These are phyloP conservation scores for Proctacanthus coquilletti DNA, from an alignment of 1,140 invertebrate species.

Conservation along the genomic window DNA sequence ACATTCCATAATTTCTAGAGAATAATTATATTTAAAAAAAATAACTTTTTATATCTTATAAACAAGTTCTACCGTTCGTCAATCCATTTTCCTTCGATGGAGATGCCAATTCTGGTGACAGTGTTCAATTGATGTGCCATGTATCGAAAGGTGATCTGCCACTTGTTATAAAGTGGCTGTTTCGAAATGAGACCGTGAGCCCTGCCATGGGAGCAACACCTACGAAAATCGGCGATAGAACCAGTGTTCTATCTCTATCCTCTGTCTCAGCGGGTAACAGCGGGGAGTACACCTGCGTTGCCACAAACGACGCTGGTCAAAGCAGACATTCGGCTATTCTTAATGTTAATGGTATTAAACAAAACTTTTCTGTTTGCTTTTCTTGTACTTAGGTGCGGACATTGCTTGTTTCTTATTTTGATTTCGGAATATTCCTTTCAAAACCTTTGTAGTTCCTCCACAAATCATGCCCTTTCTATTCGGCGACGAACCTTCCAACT, in stretches of 20 bases:
- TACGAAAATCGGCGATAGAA: constrained; percentile 32
- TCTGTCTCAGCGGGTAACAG: constrained; percentile 51
- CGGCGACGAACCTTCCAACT: constrained; percentile 50
- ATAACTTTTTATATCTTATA: too few relatives aligned
- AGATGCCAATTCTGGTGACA: constrained; percentile 41
- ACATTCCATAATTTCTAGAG: too few relatives aligned
- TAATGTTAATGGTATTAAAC: constrained; percentile 39
- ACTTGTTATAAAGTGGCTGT: constrained; percentile 40
- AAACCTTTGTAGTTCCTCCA: constrained; percentile 33
- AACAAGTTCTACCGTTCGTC: constrained; percentile 39
- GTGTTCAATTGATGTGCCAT: constrained; percentile 46
- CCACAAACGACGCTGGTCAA: constrained; percentile 52
- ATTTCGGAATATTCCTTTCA: neutral
- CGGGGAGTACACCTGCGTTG: constrained; percentile 56
- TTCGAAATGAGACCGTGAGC: constrained; percentile 11
- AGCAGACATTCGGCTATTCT: constrained; percentile 45
- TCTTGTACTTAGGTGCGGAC: too few relatives aligned
- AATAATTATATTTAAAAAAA: too few relatives aligned
- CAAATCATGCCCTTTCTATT: constrained; percentile 58
- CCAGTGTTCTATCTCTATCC: constrained; percentile 55
- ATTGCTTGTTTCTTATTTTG: constrained; percentile 2
- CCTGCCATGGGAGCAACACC: constrained; percentile 45
- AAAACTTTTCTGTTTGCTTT: constrained; percentile 11
- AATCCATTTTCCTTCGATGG: constrained; percentile 45
- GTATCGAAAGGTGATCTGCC: constrained; percentile 48